Conservation (phyloP, 2,113 vertebrate genomes). For the Rhabdomys dilectus region DNA sequence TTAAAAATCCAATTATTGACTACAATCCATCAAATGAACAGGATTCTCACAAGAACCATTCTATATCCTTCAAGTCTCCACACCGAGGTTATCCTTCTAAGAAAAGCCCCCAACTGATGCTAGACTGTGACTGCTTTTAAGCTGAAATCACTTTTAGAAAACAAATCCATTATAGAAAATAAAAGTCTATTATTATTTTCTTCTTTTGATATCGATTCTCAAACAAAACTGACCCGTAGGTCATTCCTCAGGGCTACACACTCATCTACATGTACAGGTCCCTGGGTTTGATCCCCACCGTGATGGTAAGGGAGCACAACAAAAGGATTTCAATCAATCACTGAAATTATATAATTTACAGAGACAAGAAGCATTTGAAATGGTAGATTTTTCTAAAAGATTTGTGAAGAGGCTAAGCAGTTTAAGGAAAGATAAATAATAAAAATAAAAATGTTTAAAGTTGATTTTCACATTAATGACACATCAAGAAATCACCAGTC, state of each 20-base stretch:
- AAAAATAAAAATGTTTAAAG: background rate
- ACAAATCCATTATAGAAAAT: conserved; percentile 18
- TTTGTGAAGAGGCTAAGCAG: background rate
- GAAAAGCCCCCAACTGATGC: background rate
- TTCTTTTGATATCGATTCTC: conserved; percentile 48
- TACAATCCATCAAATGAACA: conserved; percentile 24
- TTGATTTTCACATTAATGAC: conserved; percentile 36
- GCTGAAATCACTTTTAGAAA: conserved; percentile 35
- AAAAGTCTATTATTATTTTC: conserved; percentile 56
- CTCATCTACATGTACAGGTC: background rate
- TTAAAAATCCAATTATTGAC: conserved; percentile 17
- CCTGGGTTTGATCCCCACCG: background rate
- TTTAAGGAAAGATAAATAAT: background rate
- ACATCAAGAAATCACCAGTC: conserved; percentile 27
- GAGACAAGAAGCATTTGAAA: background rate
- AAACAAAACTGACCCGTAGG: background rate
- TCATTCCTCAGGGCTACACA: background rate
- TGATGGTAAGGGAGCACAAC: background rate
- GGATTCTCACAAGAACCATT: conserved; percentile 10
- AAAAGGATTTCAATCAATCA: conserved; percentile 36
- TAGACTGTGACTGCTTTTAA: background rate
- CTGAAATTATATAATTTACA: background rate
- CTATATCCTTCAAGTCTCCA: background rate
- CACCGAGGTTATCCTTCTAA: background rate
- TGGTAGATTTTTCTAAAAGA: conserved; percentile 11